Conservation (phyloP, 2,888 invertebrate genomes). For the Muschampia plurimacula region DNA sequence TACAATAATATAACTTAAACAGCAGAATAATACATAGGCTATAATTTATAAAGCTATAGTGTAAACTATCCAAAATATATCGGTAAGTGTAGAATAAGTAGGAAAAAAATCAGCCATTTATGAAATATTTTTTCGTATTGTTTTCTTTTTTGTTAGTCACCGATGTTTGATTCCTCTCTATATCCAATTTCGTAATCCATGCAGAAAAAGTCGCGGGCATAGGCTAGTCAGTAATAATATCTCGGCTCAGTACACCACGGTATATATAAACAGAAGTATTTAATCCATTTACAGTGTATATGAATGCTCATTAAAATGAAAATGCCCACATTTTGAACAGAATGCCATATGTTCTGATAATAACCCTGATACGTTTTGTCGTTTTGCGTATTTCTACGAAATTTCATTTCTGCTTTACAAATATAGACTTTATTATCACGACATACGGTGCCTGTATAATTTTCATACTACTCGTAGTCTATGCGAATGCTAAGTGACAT, state of each 20-base stretch:
- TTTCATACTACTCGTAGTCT: neutral
- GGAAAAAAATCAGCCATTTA: too few species aligned
- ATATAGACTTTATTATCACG: neutral
- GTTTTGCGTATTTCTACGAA: neutral
- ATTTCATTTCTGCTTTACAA: neutral
- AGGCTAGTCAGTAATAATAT: too few species aligned
- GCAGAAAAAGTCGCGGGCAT: too few species aligned
- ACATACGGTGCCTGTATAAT: neutral
- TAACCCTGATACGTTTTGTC: neutral
- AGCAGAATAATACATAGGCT: too few species aligned
- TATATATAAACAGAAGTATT: neutral
- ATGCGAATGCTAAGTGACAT: neutral
- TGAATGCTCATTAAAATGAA: constrained; percentile 7
- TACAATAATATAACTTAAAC: too few species aligned
- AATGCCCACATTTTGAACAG: neutral
- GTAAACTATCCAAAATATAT: too few species aligned
- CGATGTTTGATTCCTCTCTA: too few species aligned
- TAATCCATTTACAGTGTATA: neutral
- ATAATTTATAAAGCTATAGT: too few species aligned
- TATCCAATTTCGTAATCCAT: too few species aligned
- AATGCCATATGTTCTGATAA: neutral
- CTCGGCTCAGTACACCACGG: neutral
- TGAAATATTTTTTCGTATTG: too few species aligned
- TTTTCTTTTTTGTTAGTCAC: too few species aligned
- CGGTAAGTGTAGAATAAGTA: too few species aligned